Percentiles rank a stretch among this genome's conserved stretches.
phyloP scores from a whole-genome alignment of 2,888 invertebrate species.

The Mallateleia sp. region DNA sequence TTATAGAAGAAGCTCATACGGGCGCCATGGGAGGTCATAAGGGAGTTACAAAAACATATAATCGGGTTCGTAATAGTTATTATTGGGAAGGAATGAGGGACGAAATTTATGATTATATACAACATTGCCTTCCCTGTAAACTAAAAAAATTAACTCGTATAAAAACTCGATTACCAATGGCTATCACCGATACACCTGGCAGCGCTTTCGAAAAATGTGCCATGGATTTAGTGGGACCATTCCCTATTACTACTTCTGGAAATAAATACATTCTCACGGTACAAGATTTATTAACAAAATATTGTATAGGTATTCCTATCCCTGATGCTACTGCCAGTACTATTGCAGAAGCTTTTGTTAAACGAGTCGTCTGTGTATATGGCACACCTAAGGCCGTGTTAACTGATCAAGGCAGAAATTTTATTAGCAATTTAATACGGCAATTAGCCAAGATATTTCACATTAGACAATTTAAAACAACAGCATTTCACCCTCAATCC shows the following conservation, averaged over 20 bases:
- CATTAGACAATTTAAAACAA: no score
- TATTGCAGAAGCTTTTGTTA: not conserved
- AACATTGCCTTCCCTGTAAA: slow-evolving; percentile 69
- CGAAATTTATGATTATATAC: slow-evolving; percentile 67
- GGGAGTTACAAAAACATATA: slow-evolving; percentile 14
- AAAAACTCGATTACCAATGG: slow-evolving; percentile 66
- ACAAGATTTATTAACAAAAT: slow-evolving; percentile 26
- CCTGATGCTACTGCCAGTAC: slow-evolving; percentile 1
- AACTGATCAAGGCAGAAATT: no score
- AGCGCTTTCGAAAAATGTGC: slow-evolving; percentile 69
- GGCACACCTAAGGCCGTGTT: slow-evolving; percentile 45
- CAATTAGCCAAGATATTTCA: no score
- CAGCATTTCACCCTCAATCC: no score
- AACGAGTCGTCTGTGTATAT: slow-evolving; percentile 31
- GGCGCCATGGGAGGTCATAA: slow-evolving; percentile 35
- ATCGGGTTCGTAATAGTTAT: slow-evolving; percentile 11
- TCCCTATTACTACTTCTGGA: slow-evolving; percentile 58
- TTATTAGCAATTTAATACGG: no score
- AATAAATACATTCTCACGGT: slow-evolving; percentile 58
- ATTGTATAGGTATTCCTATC: slow-evolving; percentile 9
- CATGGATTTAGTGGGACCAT: slow-evolving; percentile 76
- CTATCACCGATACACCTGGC: slow-evolving; percentile 74
- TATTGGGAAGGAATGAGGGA: slow-evolving; percentile 65
- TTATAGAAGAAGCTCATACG: slow-evolving; percentile 19
- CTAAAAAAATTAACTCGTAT: slow-evolving; percentile 72